phyloP scores from a whole-genome alignment of 1,140 invertebrate genomes.

The Magallana ariakensis region DNA sequence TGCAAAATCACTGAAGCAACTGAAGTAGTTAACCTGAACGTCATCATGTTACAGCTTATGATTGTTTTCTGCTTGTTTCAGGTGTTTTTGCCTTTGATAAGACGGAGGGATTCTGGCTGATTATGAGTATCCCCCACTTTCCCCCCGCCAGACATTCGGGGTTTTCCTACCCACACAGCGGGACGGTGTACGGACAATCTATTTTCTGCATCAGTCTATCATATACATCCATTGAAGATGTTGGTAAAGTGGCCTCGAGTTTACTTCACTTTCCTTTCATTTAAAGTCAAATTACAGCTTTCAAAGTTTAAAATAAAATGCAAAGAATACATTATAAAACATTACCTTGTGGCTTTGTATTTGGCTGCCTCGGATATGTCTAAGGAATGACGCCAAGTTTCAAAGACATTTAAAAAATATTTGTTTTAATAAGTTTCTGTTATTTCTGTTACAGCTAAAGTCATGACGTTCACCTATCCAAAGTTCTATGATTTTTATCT shows the following conservation, averaged over 20 bases:
- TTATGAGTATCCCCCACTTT: constrained; percentile 95
- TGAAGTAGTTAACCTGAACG: no score
- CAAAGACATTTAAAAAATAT: background rate
- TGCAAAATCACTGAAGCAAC: no score
- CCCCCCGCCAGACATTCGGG: constrained; percentile 82
- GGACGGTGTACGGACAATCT: constrained; percentile 87
- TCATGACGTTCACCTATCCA: constrained; percentile 88
- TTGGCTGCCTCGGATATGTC: no score
- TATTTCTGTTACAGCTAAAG: constrained; percentile 15
- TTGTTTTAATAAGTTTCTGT: background rate
- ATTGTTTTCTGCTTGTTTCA: constrained; percentile 44
- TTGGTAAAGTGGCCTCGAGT: constrained; percentile 31
- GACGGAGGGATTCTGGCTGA: constrained; percentile 90
- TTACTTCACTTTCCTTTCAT: no score
- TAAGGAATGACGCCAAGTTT: no score
- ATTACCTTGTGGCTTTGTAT: no score
- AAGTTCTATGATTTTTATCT: constrained; percentile 84
- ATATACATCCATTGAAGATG: constrained; percentile 3
- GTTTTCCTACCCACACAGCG: constrained; percentile 82
- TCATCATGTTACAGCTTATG: no score
- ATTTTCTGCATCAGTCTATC: constrained; percentile 85
- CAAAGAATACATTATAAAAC: no score
- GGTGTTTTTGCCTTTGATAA: constrained; percentile 87
- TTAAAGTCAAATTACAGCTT: no score
- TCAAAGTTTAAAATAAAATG: no score